Evolutionary conservation across 2,888 invertebrate genomes (phyloP).

Genomic region (Acrobeloides nanus): DNA sequence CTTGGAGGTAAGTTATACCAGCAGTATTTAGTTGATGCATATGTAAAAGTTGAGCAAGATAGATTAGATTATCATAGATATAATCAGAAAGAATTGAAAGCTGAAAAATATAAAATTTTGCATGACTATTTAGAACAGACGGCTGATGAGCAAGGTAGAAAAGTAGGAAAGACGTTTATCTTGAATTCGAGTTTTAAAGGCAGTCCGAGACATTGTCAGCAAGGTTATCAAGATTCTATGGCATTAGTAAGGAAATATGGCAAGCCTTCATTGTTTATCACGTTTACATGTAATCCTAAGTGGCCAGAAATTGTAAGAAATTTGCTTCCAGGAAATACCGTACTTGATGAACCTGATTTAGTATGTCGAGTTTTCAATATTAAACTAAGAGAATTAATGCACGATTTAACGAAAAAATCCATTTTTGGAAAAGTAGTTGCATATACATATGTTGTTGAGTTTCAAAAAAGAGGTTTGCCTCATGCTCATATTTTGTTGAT

Average conservation of each 20-base stretch:
- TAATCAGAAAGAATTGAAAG: constrained; percentile 19
- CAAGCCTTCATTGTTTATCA: constrained; percentile 42
- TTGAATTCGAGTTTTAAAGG: constrained; percentile 18
- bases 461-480: constrained; percentile 51
- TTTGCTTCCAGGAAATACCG: constrained; percentile 14
- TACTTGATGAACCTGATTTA: constrained; percentile 30
- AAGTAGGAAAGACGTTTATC: constrained; percentile 12
- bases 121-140: constrained; percentile 13
- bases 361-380: constrained; percentile 31
- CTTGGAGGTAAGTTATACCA: constrained; percentile 19
- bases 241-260: constrained; percentile 32
- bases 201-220: constrained; percentile 11
- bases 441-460: constrained; percentile 43
- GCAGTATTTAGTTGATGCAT: constrained; percentile 20
- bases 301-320: constrained; percentile 41
- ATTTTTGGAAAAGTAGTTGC: constrained; percentile 32
- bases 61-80: constrained; percentile 7
- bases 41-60: constrained; percentile 17
- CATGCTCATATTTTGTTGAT: constrained; percentile 37
- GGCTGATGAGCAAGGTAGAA: constrained; percentile 9
- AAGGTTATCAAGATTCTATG: constrained; percentile 35
- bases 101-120: constrained; percentile 9
- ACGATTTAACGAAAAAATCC: constrained; percentile 17
- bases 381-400: constrained; percentile 35
- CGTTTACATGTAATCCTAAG: constrained; percentile 50